These are phyloP conservation scores for Rhizoglyphus robini DNA, from an alignment of 1,140 invertebrate genomes.

Conservation along the genomic window DNA sequence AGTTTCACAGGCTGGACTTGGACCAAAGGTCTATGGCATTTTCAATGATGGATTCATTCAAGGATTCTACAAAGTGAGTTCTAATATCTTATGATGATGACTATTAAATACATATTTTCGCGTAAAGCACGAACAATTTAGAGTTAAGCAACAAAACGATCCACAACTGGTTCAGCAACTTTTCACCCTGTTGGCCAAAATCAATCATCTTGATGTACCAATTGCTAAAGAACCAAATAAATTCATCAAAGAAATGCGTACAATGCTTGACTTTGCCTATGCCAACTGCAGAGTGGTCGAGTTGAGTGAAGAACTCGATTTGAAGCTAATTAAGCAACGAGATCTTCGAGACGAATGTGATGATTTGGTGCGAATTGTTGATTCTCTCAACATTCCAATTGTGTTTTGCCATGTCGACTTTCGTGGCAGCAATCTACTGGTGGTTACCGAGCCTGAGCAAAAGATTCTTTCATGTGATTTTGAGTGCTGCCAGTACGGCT, in stretches of 20 bases:
- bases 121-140: not conserved
- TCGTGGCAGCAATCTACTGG: not conserved
- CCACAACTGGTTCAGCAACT: not conserved
- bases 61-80: not conserved
- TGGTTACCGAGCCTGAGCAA: not conserved
- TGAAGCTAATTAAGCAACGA: not conserved
- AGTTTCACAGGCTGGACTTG: not conserved
- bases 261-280: not conserved
- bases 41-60: slow-evolving; percentile 15
- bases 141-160: not conserved
- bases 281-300: not conserved
- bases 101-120: not conserved
- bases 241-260: not conserved
- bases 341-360: not conserved
- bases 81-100: not conserved
- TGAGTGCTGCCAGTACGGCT: not conserved
- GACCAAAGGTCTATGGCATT: slow-evolving; percentile 14
- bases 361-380: not conserved
- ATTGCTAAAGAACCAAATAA: not conserved
- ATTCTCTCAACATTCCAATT: not conserved
- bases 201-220: not conserved
- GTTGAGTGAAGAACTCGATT: not conserved
- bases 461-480: not conserved
- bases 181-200: not conserved
- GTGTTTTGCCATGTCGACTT: not conserved